Evolutionary conservation across 2,888 invertebrate genomes (phyloP), one percentile per base, ranked within the genome.

Genomic region (Microctonus aethiopoides): DNA sequence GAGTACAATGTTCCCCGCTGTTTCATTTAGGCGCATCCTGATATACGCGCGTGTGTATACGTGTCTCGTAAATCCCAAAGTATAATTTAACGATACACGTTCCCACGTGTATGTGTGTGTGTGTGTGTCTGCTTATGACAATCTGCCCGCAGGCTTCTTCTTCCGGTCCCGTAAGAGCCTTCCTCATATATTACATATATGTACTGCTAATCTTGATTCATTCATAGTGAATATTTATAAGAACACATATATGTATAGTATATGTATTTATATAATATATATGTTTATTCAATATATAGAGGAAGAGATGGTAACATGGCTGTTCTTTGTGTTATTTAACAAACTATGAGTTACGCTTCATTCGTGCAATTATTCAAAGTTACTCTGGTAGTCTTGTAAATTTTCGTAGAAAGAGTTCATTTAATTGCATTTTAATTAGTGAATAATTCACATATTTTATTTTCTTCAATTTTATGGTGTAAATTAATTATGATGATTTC

Each of bases 121-220:
- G n/a, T n/a, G 63, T 64, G 20, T 54, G 54, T 11, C 39, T 57
- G 57, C 52, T 24, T 46, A 59, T 68, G 65, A 65, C 69, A 69
- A 69, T 69, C 59, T 60, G 36, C 69, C 69, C 69, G 69, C 69
- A 69, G 69, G 64, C 69, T 59, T 52, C 59, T 46, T 51, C 65
- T 69, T 69, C 69, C 65, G 65, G 65, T 46, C 64, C 64, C 60
- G 61, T 60, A 72, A 72, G 67, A 52, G 54, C 64, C 60, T 64
- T 24, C 29, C 46, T 61, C 51, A 67, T 66, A 26, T 24, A 22
- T 26, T n/a, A n/a, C n/a, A n/a, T 20, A 36, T 65, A 61, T 61
- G 11, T 46, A 57, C 36, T 61, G 26, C 13, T 39, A 59, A 59
- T 64, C 54, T 54, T 52, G 60, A 64, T 72, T 46, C 62, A 51